Evolutionary conservation across 2,888 invertebrate species (phyloP).

Genomic region (Lasioglossum malachurum): DNA sequence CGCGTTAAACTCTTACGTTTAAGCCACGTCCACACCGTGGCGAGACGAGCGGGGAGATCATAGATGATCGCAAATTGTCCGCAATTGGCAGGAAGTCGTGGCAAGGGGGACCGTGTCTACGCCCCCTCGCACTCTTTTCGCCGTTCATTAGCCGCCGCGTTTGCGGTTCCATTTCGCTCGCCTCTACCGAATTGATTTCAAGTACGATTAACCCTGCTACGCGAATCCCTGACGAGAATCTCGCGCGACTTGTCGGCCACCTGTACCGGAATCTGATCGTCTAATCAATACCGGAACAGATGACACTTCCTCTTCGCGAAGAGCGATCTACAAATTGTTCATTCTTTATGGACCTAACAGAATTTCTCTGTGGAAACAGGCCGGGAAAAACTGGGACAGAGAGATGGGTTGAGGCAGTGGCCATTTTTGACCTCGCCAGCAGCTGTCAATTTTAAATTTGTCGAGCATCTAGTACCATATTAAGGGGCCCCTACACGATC

Average conservation of each 20-base stretch:
- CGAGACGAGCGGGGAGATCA: slow-evolving; percentile 81
- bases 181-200: slow-evolving; percentile 69
- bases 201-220: slow-evolving; percentile 58
- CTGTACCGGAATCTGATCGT: neutral
- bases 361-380: neutral
- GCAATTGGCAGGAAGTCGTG: slow-evolving; percentile 84
- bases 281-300: neutral
- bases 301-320: neutral
- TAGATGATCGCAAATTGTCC: slow-evolving; percentile 84
- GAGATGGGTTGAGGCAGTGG: neutral
- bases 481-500: too few relatives aligned
- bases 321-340: neutral
- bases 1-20: slow-evolving; percentile 75
- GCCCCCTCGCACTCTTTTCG: slow-evolving; percentile 79
- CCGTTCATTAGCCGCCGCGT: slow-evolving; percentile 74
- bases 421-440: neutral
- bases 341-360: neutral
- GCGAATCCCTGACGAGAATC: slow-evolving; percentile 19
- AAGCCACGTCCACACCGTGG: slow-evolving; percentile 66
- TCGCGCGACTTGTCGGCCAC: neutral
- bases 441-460: too few relatives aligned
- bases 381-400: neutral
- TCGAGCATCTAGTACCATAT: too few relatives aligned
- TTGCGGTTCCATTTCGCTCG: slow-evolving; percentile 69
- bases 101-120: slow-evolving; percentile 78